A percentile compares a stretch with the other conserved stretches of the same genome.
Evolutionary conservation across 2,888 invertebrate genomes (phyloP).

Genomic region (Melanargia galathea): DNA sequence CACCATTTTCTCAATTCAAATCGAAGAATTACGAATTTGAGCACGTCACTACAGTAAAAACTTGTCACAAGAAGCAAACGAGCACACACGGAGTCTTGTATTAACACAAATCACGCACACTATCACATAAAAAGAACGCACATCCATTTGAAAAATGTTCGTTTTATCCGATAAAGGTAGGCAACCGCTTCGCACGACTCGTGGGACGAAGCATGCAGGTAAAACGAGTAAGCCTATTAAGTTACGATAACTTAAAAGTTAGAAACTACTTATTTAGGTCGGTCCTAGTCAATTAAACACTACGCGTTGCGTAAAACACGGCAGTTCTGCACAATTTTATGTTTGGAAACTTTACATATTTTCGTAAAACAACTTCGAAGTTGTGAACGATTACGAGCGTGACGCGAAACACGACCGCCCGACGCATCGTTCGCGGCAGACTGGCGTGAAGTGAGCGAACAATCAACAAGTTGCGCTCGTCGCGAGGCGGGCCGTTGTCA

Average conservation of each 20-base stretch:
- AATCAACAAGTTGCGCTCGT: slow-evolving; percentile 78
- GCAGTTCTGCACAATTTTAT: slow-evolving; percentile 61
- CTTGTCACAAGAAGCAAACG: slow-evolving; percentile 68
- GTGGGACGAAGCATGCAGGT: slow-evolving; percentile 79
- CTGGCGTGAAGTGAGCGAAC: slow-evolving; percentile 77
- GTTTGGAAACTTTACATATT: slow-evolving; percentile 78
- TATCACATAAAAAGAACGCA: slow-evolving; percentile 76
- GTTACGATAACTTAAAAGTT: slow-evolving; percentile 78
- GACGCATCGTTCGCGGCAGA: slow-evolving; percentile 73
- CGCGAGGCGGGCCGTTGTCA: slow-evolving; percentile 66
- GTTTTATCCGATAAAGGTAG: slow-evolving; percentile 78
- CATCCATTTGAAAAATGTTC: slow-evolving; percentile 81
- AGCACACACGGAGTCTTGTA: slow-evolving; percentile 69
- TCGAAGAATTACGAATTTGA: slow-evolving; percentile 57
- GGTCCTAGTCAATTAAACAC: slow-evolving; percentile 62
- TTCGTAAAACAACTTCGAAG: slow-evolving; percentile 78
- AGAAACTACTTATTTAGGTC: slow-evolving; percentile 69
- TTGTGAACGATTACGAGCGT: slow-evolving; percentile 64
- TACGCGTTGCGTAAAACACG: slow-evolving; percentile 56
- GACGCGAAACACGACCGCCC: slow-evolving; percentile 66
- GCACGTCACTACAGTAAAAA: slow-evolving; percentile 72
- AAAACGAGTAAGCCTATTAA: slow-evolving; percentile 77
- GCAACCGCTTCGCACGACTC: slow-evolving; percentile 73
- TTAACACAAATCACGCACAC: slow-evolving; percentile 76
- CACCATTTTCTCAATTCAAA: slow-evolving; percentile 66